Evolutionary conservation across 2,797 vertebrate genomes (phyloP).

Genomic region (Amniataba percoides): DNA sequence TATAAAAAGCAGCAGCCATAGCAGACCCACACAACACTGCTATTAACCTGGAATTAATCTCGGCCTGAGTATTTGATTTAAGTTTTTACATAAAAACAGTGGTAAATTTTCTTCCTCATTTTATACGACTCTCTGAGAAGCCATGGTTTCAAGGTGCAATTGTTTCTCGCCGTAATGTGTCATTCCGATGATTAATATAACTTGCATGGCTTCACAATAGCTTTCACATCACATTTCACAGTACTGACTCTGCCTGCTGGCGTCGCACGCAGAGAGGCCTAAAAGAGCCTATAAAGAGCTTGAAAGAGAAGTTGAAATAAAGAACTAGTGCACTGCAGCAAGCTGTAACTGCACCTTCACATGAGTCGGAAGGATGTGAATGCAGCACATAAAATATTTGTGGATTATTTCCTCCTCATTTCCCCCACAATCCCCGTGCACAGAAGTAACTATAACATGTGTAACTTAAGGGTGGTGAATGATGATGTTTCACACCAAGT

Average conservation of each 20-base stretch:
- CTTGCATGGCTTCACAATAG: slow-evolving; percentile 70
- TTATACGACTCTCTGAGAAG: slow-evolving; percentile 41
- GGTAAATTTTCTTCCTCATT: slow-evolving; percentile 8
- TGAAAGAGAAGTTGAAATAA: slow-evolving; percentile 46
- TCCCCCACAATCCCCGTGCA: neutral
- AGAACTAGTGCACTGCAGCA: slow-evolving; percentile 41
- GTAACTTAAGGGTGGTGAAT: slow-evolving; percentile 14
- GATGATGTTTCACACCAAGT: slow-evolving; percentile 27
- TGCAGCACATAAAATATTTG: neutral
- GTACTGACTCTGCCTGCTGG: slow-evolving; percentile 61
- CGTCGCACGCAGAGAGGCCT: slow-evolving; percentile 35
- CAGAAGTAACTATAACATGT: slow-evolving; percentile 2
- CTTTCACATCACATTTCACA: slow-evolving; percentile 78
- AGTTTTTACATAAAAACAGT: slow-evolving; percentile 22
- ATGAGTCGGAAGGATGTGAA: slow-evolving; percentile 28
- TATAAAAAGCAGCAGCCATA: slow-evolving; percentile 38
- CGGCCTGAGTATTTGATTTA: slow-evolving; percentile 34
- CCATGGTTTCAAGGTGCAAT: slow-evolving; percentile 54
- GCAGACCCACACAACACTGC: slow-evolving; percentile 26
- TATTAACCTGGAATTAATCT: slow-evolving; percentile 39
- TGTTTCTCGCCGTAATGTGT: slow-evolving; percentile 60
- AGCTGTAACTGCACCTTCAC: slow-evolving; percentile 39
- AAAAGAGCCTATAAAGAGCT: slow-evolving; percentile 42
- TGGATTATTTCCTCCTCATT: neutral
- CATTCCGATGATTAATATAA: slow-evolving; percentile 75